Conservation (phyloP, 2,888 invertebrate species). For the Scrobipalpa atriplicella region DNA sequence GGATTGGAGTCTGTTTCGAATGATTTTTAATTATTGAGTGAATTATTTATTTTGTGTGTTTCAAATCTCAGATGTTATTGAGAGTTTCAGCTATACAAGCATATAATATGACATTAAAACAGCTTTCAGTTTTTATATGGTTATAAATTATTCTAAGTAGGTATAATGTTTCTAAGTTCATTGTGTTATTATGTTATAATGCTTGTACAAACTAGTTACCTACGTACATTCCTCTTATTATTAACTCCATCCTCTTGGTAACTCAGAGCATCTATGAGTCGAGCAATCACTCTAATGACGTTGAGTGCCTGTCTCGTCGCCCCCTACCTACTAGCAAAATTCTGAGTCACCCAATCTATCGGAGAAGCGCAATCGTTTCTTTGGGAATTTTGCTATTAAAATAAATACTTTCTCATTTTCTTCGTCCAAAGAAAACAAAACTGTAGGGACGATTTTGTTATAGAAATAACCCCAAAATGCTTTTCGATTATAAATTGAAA, state of each 20-base stretch:
- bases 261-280: not conserved
- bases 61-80: no score
- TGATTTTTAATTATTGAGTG: no score
- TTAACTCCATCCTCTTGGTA: not conserved
- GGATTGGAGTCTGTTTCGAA: no score
- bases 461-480: no score
- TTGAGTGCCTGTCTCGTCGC: slow-evolving; percentile 4
- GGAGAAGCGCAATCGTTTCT: slow-evolving; percentile 20
- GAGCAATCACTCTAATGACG: slow-evolving; percentile 15
- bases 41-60: no score
- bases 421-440: not conserved
- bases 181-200: no score
- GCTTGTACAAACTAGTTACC: not conserved
- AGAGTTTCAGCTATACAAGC: no score
- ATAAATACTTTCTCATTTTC: not conserved
- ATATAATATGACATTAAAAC: no score
- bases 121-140: no score
- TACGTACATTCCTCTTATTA: not conserved
- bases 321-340: slow-evolving; percentile 7
- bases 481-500: no score
- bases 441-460: not conserved
- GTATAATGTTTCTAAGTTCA: no score
- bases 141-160: not conserved
- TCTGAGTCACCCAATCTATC: slow-evolving; percentile 19
- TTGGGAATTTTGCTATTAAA: slow-evolving; percentile 18